Evolutionary conservation across 2,888 invertebrate genomes (phyloP).

Genomic region (Tiliacea citrago): DNA sequence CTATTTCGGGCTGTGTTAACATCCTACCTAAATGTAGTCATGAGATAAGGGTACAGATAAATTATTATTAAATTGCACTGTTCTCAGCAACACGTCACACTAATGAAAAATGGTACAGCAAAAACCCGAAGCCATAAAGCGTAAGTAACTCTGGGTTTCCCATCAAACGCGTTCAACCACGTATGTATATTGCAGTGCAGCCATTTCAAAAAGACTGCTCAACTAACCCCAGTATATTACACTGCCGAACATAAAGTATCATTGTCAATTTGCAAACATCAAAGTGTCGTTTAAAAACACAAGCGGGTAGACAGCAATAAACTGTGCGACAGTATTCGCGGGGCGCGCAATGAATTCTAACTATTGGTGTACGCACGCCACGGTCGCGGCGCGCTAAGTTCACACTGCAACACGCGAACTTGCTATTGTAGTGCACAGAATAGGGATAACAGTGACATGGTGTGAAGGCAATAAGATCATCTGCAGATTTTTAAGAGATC

Average conservation of each 20-base stretch:
- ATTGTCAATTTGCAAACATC: conserved; percentile 67
- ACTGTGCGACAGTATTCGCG: conserved; percentile 64
- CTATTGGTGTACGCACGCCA: conserved; percentile 67
- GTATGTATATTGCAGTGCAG: conserved; percentile 38
- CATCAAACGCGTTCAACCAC: conserved; percentile 51
- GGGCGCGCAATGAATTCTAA: conserved; percentile 69
- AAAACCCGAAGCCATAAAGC: conserved; percentile 17
- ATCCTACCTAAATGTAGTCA: background rate
- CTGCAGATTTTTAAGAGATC: background rate
- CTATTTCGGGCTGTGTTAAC: background rate
- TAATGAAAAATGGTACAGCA: conserved; percentile 15
- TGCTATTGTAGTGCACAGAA: conserved; percentile 18
- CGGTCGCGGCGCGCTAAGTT: conserved; percentile 38
- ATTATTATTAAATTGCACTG: background rate
- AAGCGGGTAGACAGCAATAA: conserved; percentile 65
- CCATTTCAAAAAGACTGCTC: conserved; percentile 46
- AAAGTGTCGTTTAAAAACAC: conserved; percentile 68
- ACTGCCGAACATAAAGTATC: conserved; percentile 62
- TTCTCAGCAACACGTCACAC: conserved; percentile 7
- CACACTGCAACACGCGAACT: conserved; percentile 59
- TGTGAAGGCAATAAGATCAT: background rate
- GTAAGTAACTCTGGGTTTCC: conserved; percentile 32
- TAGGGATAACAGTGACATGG: background rate
- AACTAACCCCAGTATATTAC: conserved; percentile 57
- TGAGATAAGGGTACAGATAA: background rate